A percentile compares a stretch with the other conserved stretches of the same genome.
Conservation (phyloP, 2,888 invertebrate species). For the Ophion ellenae region DNA sequence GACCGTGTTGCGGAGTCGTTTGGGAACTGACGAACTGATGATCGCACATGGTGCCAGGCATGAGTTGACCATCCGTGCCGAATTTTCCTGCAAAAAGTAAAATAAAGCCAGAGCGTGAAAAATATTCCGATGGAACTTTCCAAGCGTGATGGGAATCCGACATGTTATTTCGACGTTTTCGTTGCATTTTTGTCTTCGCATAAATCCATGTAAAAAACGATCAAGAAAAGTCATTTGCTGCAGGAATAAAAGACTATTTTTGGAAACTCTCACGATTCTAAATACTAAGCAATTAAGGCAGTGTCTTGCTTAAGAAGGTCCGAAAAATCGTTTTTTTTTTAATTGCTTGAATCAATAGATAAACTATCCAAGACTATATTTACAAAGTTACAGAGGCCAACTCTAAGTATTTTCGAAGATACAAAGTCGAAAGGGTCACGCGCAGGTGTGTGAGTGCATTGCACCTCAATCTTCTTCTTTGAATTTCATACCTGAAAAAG, state of each 20-base stretch:
- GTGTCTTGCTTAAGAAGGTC: too few relatives aligned
- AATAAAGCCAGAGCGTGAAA: background rate
- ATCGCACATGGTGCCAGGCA: constrained; percentile 92
- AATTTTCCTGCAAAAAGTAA: constrained; percentile 88
- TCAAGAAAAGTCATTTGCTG: background rate
- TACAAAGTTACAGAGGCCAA: too few relatives aligned
- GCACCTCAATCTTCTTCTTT: too few relatives aligned
- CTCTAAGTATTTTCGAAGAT: too few relatives aligned
- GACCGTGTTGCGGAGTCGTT: constrained; percentile 89
- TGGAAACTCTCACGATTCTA: background rate
- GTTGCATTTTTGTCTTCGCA: background rate
- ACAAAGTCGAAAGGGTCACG: too few relatives aligned
- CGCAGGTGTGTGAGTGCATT: too few relatives aligned
- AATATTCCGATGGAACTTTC: constrained; percentile 71
- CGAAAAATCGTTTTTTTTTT: too few relatives aligned
- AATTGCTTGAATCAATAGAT: too few relatives aligned
- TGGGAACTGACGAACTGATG: constrained; percentile 92
- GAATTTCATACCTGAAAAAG: too few relatives aligned
- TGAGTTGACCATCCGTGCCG: constrained; percentile 91
- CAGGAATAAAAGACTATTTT: background rate
- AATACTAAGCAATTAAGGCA: background rate
- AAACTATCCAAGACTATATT: too few relatives aligned
- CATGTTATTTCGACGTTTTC: background rate
- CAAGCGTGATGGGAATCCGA: constrained; percentile 24
- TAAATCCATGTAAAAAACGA: background rate